These are phyloP conservation scores for rabbit (Oryctolagus cuniculus) DNA, from an alignment of 2,113 vertebrate genomes.

Conservation along the genomic window DNA sequence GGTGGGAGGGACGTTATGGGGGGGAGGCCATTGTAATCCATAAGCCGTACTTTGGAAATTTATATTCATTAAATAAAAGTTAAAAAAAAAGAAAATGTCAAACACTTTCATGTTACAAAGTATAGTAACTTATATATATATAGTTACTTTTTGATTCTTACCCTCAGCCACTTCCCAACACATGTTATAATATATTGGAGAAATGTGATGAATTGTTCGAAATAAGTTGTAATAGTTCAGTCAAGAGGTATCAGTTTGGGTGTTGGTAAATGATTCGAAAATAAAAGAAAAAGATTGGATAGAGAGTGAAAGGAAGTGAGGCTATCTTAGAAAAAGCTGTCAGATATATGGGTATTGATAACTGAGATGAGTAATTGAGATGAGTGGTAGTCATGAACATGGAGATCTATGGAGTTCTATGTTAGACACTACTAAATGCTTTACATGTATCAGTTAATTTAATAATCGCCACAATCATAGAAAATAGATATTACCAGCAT, in stretches of 20 bases:
- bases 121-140: no score
- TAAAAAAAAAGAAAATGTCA: background rate
- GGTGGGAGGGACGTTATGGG: no score
- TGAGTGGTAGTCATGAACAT: no score
- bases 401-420: background rate
- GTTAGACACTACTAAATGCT: background rate
- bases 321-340: background rate
- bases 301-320: background rate
- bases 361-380: background rate
- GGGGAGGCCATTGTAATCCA: no score
- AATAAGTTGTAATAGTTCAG: background rate
- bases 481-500: background rate
- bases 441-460: background rate
- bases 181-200: background rate
- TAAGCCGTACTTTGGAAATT: no score
- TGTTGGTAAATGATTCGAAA: background rate
- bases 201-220: background rate
- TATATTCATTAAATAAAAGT: no score
- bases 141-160: background rate
- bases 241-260: background rate
- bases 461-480: background rate
- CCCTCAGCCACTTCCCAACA: background rate
- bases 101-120: background rate
- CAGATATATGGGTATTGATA: background rate
- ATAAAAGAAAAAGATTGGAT: background rate